A percentile compares a stretch with the other conserved stretches of the same genome.
These are phyloP conservation scores for Clupea harengus DNA, from an alignment of 2,113 vertebrate genomes.

Conservation along the genomic window DNA sequence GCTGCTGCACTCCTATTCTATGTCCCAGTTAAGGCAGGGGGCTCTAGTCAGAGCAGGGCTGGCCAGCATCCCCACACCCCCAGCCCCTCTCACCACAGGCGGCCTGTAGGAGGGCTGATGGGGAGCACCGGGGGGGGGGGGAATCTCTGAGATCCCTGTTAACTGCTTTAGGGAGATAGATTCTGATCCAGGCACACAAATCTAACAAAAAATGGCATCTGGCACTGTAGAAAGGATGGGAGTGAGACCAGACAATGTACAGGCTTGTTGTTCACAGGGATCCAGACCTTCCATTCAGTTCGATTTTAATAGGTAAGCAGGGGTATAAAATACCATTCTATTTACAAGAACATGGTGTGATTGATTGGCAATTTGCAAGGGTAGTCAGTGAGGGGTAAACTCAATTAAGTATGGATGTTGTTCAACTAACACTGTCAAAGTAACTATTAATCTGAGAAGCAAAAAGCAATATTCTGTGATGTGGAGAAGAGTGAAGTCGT, in stretches of 20 bases:
- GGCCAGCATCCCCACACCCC: background rate
- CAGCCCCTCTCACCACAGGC: background rate
- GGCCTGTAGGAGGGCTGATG: background rate
- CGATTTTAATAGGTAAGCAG: background rate
- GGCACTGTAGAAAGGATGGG: background rate
- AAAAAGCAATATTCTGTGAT: background rate
- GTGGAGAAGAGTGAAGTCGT: background rate
- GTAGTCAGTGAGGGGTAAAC: background rate
- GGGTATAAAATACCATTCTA: background rate
- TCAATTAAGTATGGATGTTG: background rate
- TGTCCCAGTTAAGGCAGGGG: background rate
- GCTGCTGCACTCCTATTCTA: constrained; percentile 24
- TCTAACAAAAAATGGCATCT: background rate
- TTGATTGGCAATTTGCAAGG: background rate
- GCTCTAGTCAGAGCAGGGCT: background rate
- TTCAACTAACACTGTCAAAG: background rate
- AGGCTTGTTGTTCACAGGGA: background rate
- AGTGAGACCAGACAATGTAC: constrained; percentile 1
- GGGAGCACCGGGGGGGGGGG: background rate
- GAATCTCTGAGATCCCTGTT: background rate
- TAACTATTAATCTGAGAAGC: background rate
- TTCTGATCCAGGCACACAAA: background rate
- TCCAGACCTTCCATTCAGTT: background rate
- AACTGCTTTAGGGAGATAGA: background rate
- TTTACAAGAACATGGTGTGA: background rate